These are phyloP conservation scores for chimpanzee (Pan troglodytes) DNA, from an alignment of 2,113 vertebrate species.

Conservation along the genomic window NHGRI_mPanTro3-v2.1_pri NC_072403.2:46992001-46992500, in stretches of 20 bases:
- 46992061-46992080: constrained; percentile 36
- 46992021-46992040: constrained; percentile 79
- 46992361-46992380: not conserved
- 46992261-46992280: not conserved
- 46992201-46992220: not conserved
- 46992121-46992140: not conserved
- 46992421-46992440: not conserved
- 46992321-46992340: not conserved
- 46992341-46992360: not conserved
- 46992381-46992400: not conserved
- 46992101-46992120: not conserved
- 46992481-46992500: not conserved
- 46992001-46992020: constrained; percentile 72
- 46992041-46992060: constrained; percentile 72
- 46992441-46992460: not conserved
- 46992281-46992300: not conserved
- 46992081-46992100: not conserved
- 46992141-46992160: not conserved
- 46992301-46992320: not conserved
- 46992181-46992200: not conserved
- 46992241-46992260: not conserved
- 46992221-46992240: not conserved
- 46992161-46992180: not conserved
- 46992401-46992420: not conserved
- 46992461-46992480: not conserved